Conservation (phyloP, 1,140 invertebrate species). For the Meloidogyne floridensis region DNA sequence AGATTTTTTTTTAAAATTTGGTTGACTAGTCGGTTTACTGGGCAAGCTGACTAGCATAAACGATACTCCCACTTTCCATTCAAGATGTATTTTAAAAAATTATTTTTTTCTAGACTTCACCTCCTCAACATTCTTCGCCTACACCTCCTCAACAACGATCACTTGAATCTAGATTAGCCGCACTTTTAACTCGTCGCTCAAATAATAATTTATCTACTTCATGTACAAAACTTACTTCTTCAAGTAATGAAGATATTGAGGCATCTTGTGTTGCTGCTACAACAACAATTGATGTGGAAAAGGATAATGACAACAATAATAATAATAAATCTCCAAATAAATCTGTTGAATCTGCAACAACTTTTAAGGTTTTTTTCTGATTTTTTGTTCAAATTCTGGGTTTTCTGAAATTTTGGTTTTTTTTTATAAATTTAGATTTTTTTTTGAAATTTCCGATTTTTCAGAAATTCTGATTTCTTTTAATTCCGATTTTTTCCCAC, state of each 20-base stretch:
- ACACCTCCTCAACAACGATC: neutral
- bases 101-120: neutral
- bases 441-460: no score
- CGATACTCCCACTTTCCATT: no score
- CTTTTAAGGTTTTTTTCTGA: neutral
- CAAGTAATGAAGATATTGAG: neutral
- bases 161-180: slow-evolving; percentile 18
- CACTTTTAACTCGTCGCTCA: slow-evolving; percentile 9
- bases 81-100: neutral
- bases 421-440: no score
- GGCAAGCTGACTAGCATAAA: no score
- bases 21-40: no score
- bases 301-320: neutral
- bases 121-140: neutral
- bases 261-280: neutral
- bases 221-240: neutral
- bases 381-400: neutral
- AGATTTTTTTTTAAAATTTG: no score
- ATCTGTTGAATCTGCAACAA: neutral
- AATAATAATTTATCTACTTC: neutral
- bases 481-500: no score
- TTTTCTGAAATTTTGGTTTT: no score
- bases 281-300: neutral
- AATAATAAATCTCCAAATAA: neutral
- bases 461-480: no score